A percentile compares a stretch with the other conserved stretches of the same genome.
These are phyloP conservation scores for Hypanus sabinus DNA, from an alignment of 2,113 vertebrate genomes.

Conservation along the genomic window DNA sequence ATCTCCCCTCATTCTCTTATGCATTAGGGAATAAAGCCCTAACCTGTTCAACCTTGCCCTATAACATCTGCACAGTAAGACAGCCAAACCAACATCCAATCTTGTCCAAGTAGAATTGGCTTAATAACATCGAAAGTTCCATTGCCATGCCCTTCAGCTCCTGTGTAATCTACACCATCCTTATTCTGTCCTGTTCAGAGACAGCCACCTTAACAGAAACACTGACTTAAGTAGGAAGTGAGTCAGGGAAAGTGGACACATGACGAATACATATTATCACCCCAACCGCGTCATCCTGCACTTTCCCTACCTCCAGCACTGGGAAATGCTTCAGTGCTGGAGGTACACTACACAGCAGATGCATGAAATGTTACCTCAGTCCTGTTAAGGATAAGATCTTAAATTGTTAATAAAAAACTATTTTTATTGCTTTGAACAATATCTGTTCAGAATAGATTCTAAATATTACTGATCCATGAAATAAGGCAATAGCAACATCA, in stretches of 20 bases:
- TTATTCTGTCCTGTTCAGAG: neutral
- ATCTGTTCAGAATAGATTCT: neutral
- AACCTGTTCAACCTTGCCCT: too few relatives aligned
- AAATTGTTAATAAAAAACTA: conserved; percentile 5
- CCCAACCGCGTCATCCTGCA: too few relatives aligned
- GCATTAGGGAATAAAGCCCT: too few relatives aligned
- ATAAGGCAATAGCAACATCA: neutral
- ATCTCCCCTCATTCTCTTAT: too few relatives aligned
- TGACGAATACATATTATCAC: neutral
- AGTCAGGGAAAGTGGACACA: neutral
- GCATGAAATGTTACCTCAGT: neutral
- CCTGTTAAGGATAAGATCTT: neutral
- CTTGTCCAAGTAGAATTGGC: neutral
- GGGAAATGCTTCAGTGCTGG: neutral
- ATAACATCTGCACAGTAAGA: neutral
- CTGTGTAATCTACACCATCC: neutral
- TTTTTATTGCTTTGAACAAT: conserved; percentile 13
- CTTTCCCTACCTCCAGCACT: neutral
- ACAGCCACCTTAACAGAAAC: neutral
- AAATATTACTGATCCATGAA: conserved; percentile 9
- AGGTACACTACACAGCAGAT: neutral
- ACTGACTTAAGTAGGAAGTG: neutral
- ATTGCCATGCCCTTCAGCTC: neutral
- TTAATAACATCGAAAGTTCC: neutral
- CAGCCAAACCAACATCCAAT: neutral